A percentile compares a stretch with the other conserved stretches of the same genome.
phyloP scores from a whole-genome alignment of 1,140 invertebrate genomes.

The Trichonephila inaurata region DNA sequence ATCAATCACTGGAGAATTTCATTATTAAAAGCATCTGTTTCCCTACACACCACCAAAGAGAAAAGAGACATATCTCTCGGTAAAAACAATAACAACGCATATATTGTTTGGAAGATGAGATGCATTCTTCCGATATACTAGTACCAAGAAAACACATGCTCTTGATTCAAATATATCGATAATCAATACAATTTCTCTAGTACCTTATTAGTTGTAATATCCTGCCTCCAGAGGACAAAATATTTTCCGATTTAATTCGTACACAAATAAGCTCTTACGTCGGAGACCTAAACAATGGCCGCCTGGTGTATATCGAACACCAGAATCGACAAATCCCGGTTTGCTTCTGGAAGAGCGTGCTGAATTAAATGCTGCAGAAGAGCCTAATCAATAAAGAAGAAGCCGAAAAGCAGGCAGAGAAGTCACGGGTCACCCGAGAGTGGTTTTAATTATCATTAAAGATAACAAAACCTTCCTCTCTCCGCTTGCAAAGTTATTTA shows the following conservation, averaged over 20 bases:
- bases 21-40: too few species aligned
- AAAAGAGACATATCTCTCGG: background rate
- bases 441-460: conserved; percentile 72
- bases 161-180: conserved; percentile 14
- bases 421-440: conserved; percentile 58
- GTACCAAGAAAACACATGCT: background rate
- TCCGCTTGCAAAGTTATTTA: conserved; percentile 46
- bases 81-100: background rate
- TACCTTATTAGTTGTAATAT: conserved; percentile 13
- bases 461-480: conserved; percentile 65
- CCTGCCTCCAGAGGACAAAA: background rate
- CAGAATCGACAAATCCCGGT: background rate
- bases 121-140: background rate
- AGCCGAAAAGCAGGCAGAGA: conserved; percentile 1
- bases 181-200: conserved; percentile 4
- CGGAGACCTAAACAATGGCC: background rate
- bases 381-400: conserved; percentile 54
- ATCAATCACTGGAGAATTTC: too few species aligned
- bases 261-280: conserved; percentile 11
- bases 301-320: background rate
- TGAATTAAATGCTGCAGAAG: conserved; percentile 6
- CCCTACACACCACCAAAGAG: too few species aligned
- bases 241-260: conserved; percentile 32
- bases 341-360: background rate
- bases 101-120: background rate